A percentile compares a stretch with the other conserved stretches of the same genome.
Conservation (phyloP, 1,140 invertebrate species). For the Calliphora vicina region DNA sequence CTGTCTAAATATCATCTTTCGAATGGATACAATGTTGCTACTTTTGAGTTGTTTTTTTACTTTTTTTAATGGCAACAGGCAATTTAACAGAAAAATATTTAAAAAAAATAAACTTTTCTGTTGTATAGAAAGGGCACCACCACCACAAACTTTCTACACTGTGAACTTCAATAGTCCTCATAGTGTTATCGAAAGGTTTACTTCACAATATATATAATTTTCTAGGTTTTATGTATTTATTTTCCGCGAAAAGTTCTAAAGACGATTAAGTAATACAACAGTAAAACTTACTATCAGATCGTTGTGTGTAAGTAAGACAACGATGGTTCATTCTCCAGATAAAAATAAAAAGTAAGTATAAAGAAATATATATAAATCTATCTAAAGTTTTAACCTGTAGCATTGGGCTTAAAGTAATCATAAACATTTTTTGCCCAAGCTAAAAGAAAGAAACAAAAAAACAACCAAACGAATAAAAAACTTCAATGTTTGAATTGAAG, state of each 20-base stretch:
- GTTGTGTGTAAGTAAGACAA: not conserved
- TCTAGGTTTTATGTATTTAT: not conserved
- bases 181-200: not conserved
- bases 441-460: too few relatives aligned
- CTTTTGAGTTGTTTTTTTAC: not conserved
- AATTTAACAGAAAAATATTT: not conserved
- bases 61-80: constrained; percentile 1
- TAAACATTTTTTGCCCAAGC: not conserved
- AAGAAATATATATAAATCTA: not conserved
- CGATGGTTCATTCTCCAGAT: not conserved
- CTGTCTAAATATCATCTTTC: not conserved
- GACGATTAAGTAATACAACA: not conserved
- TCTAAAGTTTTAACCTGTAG: not conserved
- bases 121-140: not conserved
- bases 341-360: not conserved
- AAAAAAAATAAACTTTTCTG: not conserved
- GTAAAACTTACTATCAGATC: not conserved
- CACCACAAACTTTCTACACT: not conserved
- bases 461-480: not conserved
- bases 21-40: not conserved
- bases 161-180: not conserved
- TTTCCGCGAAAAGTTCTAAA: constrained; percentile 5
- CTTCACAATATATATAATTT: not conserved
- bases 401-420: constrained; percentile 5
- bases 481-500: not conserved